Percentiles rank a stretch among this genome's conserved stretches.
Evolutionary conservation across 2,797 vertebrate species (phyloP).

Genomic region (Simalia tracyae): DNA sequence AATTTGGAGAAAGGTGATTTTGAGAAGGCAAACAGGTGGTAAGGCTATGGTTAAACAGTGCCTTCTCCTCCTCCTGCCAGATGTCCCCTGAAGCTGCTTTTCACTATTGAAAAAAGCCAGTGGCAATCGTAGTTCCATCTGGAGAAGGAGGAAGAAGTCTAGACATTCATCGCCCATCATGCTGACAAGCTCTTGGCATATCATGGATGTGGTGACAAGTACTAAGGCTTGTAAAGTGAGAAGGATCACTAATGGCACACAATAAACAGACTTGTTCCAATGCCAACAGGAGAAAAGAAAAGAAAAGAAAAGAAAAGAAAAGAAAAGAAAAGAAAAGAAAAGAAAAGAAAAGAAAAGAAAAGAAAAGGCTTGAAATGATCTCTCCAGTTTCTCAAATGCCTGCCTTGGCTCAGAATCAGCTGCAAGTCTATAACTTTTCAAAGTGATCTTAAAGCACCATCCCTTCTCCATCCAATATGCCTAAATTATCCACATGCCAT

Average conservation of each 20-base stretch:
- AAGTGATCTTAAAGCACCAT: not conserved
- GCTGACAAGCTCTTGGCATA: conserved; percentile 5
- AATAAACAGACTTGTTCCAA: not conserved
- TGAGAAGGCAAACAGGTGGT: not conserved
- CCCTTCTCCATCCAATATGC: not conserved
- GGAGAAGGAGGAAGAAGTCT: not conserved
- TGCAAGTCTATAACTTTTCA: not conserved
- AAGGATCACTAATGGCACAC: not conserved
- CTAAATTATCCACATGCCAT: not conserved
- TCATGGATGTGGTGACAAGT: not conserved
- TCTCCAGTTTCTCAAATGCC: not conserved
- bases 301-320: too few relatives aligned
- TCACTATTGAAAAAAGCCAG: not conserved
- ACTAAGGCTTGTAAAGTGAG: not conserved
- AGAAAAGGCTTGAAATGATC: not conserved
- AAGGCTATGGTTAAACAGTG: not conserved
- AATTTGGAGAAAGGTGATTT: not conserved
- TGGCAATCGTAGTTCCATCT: not conserved
- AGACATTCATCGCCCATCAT: not conserved
- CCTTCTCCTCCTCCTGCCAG: not conserved
- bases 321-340: not conserved
- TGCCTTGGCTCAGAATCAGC: not conserved
- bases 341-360: not conserved
- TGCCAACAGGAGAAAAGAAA: not conserved
- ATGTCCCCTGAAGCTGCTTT: not conserved